Evolutionary conservation across 2,888 invertebrate species (phyloP), one percentile per base, ranked within the genome.

Genomic region (Cephalotes varians): DNA sequence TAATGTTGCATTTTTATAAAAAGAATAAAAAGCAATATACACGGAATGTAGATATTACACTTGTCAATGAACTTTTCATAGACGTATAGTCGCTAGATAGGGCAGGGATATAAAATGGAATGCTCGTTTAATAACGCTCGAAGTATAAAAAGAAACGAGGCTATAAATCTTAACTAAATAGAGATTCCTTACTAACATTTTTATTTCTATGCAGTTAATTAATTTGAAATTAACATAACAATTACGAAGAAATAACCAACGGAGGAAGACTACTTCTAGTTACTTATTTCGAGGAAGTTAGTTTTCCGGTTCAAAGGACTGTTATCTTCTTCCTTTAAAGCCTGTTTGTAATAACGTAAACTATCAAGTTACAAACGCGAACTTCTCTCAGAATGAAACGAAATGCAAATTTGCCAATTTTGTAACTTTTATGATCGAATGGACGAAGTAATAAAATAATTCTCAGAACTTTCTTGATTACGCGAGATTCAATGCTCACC

Each of bases 321-420:
- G 31, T 28, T 76, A 67, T 31, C 37, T 37, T 28, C 51, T 15
- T 25, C 37, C n/a, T 34, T 25, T 18, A 47, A 60, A 60, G 49
- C 65, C 40, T 77, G 44, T 77, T 77, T 77, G 77, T 44, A 69
- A 69, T 69, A 77, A 77, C 44, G 15, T 60, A 69, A 77, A 77
- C 71, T 77, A 69, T 77, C 54, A 15, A 21, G 31, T 77, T 77
- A 56, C 77, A 77, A 77, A 54, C n/a, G 25, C 71, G 54, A 56
- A 77, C 54, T 69, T 51, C 71, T 56, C 44, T 40, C 44, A 28
- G 21, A 71, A 54, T 34, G 31, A 25, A 44, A 18, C 21, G 34
- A 79, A 71, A 79, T 69, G 77, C 69, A 77, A 77, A 77, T 79
- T 56, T 71, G 71, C 71, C 71, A 56, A 79, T 79, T 31, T 34